phyloP scores from a whole-genome alignment of 2,797 vertebrate species.

The Catharus ustulatus region DNA sequence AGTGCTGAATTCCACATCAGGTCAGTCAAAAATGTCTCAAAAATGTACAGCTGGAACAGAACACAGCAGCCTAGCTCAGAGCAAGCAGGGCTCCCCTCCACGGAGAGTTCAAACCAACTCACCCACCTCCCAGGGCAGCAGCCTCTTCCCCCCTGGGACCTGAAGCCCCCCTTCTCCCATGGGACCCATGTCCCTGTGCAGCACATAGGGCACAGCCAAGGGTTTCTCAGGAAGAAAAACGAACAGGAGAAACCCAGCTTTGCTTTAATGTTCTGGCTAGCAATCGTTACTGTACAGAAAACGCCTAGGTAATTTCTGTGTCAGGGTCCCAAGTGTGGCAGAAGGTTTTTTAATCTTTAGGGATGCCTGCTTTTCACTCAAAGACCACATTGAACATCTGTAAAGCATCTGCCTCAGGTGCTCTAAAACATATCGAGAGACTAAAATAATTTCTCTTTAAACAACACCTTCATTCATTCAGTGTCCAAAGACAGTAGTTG shows the following conservation, averaged over 20 bases:
- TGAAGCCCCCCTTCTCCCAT: fast-evolving
- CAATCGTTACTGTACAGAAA: not conserved
- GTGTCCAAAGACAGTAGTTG: not conserved
- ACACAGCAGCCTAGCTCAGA: not conserved
- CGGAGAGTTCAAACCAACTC: not conserved
- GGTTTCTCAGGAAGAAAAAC: not conserved
- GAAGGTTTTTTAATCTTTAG: not conserved
- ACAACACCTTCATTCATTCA: not conserved
- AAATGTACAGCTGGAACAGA: not conserved
- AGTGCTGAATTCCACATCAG: not conserved
- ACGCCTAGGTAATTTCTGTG: not conserved
- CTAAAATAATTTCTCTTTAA: not conserved
- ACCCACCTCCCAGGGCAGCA: not conserved
- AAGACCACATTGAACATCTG: not conserved
- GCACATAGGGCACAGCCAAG: fast-evolving
- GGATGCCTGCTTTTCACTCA: not conserved
- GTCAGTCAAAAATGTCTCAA: not conserved
- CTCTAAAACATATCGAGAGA: not conserved
- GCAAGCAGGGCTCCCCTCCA: not conserved
- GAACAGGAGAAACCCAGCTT: not conserved
- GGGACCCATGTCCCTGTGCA: not conserved
- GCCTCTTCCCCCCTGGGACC: not conserved
- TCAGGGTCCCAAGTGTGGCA: not conserved
- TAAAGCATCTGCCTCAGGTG: not conserved
- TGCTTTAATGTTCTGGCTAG: not conserved